Conservation (phyloP, 2,113 vertebrate species). For the Amazona vittata region DNA sequence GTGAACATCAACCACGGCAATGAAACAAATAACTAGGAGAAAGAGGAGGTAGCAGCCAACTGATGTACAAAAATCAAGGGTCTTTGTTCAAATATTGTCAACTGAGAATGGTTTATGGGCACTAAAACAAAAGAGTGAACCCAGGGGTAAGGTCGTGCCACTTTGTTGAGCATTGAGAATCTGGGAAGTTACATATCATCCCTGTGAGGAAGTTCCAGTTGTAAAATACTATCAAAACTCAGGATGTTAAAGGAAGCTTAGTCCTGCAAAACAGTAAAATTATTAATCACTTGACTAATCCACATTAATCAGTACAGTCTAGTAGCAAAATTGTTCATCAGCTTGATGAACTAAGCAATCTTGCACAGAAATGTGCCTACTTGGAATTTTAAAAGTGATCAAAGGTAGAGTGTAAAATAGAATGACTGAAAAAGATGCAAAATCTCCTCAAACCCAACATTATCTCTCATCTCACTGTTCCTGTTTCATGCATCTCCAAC, state of each 20-base stretch:
- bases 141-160: neutral
- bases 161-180: conserved; percentile 23
- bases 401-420: neutral
- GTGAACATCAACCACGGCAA: neutral
- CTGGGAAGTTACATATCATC: conserved; percentile 34
- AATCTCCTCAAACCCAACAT: neutral
- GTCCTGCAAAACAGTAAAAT: conserved; percentile 54
- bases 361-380: conserved; percentile 63
- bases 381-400: conserved; percentile 60
- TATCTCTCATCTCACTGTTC: neutral
- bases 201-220: conserved; percentile 58
- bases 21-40: neutral
- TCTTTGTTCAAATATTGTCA: conserved; percentile 29
- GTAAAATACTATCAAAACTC: conserved; percentile 43
- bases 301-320: conserved; percentile 71
- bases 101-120: conserved; percentile 32
- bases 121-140: neutral
- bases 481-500: neutral
- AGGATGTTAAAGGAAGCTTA: conserved; percentile 30
- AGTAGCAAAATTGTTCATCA: conserved; percentile 67
- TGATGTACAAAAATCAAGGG: neutral
- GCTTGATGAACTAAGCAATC: conserved; percentile 65
- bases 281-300: conserved; percentile 75
- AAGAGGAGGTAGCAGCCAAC: conserved; percentile 13
- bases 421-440: neutral